These are phyloP conservation scores for Cosmorhoe ocellata DNA, from an alignment of 2,888 invertebrate genomes.

Conservation along the genomic window DNA sequence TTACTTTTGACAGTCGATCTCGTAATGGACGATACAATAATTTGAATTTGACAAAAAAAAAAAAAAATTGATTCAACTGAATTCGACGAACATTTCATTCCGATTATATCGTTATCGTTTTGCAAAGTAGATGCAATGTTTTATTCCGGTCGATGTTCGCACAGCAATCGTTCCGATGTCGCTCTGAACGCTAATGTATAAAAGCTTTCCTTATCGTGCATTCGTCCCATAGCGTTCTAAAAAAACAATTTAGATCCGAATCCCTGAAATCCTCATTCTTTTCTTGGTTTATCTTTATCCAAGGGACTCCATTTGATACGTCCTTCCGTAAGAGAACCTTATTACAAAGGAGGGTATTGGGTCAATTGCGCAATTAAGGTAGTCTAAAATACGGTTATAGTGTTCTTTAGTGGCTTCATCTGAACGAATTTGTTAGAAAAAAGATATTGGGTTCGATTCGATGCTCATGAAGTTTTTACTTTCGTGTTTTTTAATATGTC, in stretches of 20 bases:
- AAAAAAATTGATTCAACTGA: too few species aligned
- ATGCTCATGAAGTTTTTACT: slow-evolving; percentile 2
- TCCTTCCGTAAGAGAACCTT: slow-evolving; percentile 42
- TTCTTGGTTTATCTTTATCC: slow-evolving; percentile 57
- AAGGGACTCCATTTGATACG: slow-evolving; percentile 57
- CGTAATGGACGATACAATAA: too few species aligned
- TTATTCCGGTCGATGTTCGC: slow-evolving; percentile 4
- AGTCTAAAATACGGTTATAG: slow-evolving; percentile 28
- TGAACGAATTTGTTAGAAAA: slow-evolving; percentile 17
- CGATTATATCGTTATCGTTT: too few species aligned
- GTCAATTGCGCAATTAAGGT: slow-evolving; percentile 29
- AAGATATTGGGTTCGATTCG: slow-evolving; percentile 8
- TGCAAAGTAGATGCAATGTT: too few species aligned
- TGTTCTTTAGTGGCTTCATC: slow-evolving; percentile 25
- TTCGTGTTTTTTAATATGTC: background rate
- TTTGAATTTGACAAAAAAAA: too few species aligned
- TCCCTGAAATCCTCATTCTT: slow-evolving; percentile 57
- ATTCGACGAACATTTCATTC: too few species aligned
- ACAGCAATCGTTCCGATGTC: background rate
- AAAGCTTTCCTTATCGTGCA: slow-evolving; percentile 29
- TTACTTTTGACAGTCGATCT: too few species aligned
- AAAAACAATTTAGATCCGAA: slow-evolving; percentile 58
- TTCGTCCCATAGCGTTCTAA: slow-evolving; percentile 33
- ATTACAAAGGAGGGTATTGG: slow-evolving; percentile 26
- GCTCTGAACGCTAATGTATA: slow-evolving; percentile 15